Percentiles rank a stretch among this genome's conserved stretches.
phyloP scores from a whole-genome alignment of 2,888 invertebrate genomes.

The Metopia argyrocephala region DNA sequence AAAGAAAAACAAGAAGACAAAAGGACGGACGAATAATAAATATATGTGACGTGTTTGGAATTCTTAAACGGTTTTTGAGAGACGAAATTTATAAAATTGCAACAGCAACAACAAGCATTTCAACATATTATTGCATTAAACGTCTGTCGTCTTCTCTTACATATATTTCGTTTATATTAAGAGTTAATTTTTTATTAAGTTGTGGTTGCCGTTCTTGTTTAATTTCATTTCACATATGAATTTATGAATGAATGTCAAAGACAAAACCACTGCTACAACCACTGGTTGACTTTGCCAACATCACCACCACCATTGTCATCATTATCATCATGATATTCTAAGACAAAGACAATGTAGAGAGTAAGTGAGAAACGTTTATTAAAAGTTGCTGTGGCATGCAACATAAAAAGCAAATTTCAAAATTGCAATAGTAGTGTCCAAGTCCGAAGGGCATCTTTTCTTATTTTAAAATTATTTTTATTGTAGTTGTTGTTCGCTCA shows the following conservation, averaged over 20 bases:
- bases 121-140: slow-evolving; percentile 29
- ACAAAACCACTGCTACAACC: slow-evolving; percentile 48
- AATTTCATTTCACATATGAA: slow-evolving; percentile 47
- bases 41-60: slow-evolving; percentile 60
- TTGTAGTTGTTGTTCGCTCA: slow-evolving; percentile 42
- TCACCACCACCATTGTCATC: background rate
- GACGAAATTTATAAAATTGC: slow-evolving; percentile 38
- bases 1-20: background rate
- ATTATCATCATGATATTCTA: slow-evolving; percentile 1
- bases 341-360: background rate
- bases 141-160: slow-evolving; percentile 11
- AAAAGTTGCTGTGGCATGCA: slow-evolving; percentile 43
- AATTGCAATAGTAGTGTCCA: slow-evolving; percentile 17
- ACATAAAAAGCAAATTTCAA: background rate
- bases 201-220: background rate
- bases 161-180: slow-evolving; percentile 56
- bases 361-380: background rate
- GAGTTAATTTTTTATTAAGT: slow-evolving; percentile 55
- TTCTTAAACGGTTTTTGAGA: slow-evolving; percentile 57
- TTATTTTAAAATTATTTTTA: background rate
- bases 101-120: slow-evolving; percentile 10
- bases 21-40: slow-evolving; percentile 14
- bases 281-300: slow-evolving; percentile 15
- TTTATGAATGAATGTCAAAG: slow-evolving; percentile 62
- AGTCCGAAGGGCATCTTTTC: slow-evolving; percentile 59